Base-by-base conservation (phyloP, 35 echinoderm and acorn worm species). In the Anneissia japonica region DNA sequence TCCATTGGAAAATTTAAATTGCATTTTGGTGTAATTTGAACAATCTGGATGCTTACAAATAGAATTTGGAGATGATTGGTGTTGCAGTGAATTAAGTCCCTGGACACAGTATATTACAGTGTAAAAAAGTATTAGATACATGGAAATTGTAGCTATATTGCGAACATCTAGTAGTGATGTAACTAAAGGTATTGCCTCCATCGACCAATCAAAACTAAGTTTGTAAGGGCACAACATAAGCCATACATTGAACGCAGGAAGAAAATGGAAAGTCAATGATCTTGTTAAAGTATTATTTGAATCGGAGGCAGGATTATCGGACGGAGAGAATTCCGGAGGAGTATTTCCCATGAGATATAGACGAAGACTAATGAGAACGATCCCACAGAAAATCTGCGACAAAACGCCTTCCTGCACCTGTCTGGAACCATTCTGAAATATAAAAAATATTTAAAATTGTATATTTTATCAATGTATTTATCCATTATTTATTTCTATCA, bases 161-260 rank as follows among this genome's bases (percentile, higher is more conserved):
- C 96, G 84, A 39, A 77, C 19, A 77, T 94, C 96, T 46, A 72
- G 32, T 32, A 94, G 31, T n/a, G 86, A 83, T 46, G 88, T 83
- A 28, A 99, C 82, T 5, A 94, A 74, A 10, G 96, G 92, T 36
- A 99, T 81, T 7, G 92, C 86, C 77, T 87, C 96, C 96, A 99
- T 99, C 16, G 96, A 99, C 96, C 96, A 99, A 94, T 99, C 96
- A 94, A 99, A 99, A 40, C 96, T 99, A 0, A 99, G 92, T 21
- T 29, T 86, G 31, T 89, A 83, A 0, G 96, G 96, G 73, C 83
- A 94, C 0, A 99, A 31, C 64, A 99, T 73, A 38, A 99, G 78
- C 89, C 96, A 99, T 46, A 88, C 77, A 87, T 99, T 99, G 37
- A 93, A 72, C 0, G 84, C 92, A 74, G 96, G 96, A 73, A 99